phyloP scores from a whole-genome alignment of 2,888 invertebrate genomes.

The Xylota segnis region DNA sequence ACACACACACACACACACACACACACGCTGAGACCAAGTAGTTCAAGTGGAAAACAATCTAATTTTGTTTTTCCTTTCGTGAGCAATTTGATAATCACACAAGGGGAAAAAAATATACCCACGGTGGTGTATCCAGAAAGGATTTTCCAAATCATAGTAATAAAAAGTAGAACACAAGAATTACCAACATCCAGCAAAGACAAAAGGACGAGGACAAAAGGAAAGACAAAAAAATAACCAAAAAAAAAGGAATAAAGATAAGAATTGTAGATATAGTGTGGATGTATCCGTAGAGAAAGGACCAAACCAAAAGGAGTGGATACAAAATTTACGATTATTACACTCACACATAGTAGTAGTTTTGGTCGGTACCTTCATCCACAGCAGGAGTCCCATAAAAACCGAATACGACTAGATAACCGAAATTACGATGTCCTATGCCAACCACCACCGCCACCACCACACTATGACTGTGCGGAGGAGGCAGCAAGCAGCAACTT shows the following conservation, averaged over 20 bases:
- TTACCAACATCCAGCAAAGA: constrained; percentile 50
- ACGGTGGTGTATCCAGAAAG: constrained; percentile 38
- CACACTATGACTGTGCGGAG: constrained; percentile 17
- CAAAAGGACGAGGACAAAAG: constrained; percentile 41
- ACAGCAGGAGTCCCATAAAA: constrained; percentile 64
- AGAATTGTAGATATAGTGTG: constrained; percentile 57
- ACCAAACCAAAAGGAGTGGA: constrained; percentile 69
- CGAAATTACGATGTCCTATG: constrained; percentile 65
- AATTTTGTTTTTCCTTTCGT: constrained; percentile 80
- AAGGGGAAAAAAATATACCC: constrained; percentile 22
- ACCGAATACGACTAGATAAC: constrained; percentile 72
- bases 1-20: too few species aligned
- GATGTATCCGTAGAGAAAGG: constrained; percentile 39
- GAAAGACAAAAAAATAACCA: constrained; percentile 5
- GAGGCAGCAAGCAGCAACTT: constrained; percentile 55
- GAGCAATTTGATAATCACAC: constrained; percentile 73
- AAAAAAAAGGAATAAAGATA: constrained; percentile 53
- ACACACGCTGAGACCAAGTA: constrained; percentile 79
- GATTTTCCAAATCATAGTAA: constrained; percentile 51
- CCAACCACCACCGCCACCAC: background rate
- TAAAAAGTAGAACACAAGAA: constrained; percentile 54
- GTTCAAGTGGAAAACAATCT: constrained; percentile 84
- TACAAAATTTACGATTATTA: constrained; percentile 77
- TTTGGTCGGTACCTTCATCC: constrained; percentile 53
- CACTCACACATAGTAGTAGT: constrained; percentile 54